Base-by-base conservation (phyloP, 2,113 vertebrate species). In the Ploceus nigricollis region DNA sequence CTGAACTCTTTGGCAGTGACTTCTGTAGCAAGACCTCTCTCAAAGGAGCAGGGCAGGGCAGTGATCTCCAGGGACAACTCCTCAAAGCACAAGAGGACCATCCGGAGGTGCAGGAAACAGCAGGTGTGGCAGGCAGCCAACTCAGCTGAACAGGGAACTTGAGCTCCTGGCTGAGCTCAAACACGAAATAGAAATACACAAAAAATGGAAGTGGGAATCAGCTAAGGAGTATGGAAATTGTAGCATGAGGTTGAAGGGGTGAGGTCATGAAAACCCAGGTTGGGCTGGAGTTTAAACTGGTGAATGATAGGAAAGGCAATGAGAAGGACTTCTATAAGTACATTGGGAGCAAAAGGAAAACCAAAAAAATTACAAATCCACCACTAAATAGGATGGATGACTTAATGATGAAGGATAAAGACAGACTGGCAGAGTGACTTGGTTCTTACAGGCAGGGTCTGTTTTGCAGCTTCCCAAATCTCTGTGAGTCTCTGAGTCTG, bases 61-160 rank as follows among this genome's bases (percentile, higher is more conserved):
- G 6, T 35, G 47, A 25, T 90, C 75, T 82, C 50, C 71, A 53
- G 88, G 42, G 75, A 73, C 68, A 51, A 3, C 50, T 65, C 11
- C 78, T 88, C 66, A 94, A 86, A 90, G 79, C 58, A 65, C 82
- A 63, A 66, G 76, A 76, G 48, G 63, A 83, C 42, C 54, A 69
- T 91, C 69, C 1, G 54, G 72, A 65, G 69, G 58, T 69, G 12
- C 63, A 92, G 92, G 90, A 94, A 95, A 83, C 71, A 81, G 92
- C 94, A 97, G 84, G 85, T 86, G 71, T 92, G 96, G 94, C 95
- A 90, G 30, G 42, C 16, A 0, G 85, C 92, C 96, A 95, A 25
- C 33, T 50, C 22, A 10, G 71, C 50, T 47, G n/a, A 63, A 58
- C 33, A 22, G 20, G 23, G 82, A 86, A 21, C 58, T 85, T 39